These are phyloP conservation scores for Acropora tenuis DNA, from an alignment of 64 coral and sea anemone species.

Conservation along the genomic window DNA sequence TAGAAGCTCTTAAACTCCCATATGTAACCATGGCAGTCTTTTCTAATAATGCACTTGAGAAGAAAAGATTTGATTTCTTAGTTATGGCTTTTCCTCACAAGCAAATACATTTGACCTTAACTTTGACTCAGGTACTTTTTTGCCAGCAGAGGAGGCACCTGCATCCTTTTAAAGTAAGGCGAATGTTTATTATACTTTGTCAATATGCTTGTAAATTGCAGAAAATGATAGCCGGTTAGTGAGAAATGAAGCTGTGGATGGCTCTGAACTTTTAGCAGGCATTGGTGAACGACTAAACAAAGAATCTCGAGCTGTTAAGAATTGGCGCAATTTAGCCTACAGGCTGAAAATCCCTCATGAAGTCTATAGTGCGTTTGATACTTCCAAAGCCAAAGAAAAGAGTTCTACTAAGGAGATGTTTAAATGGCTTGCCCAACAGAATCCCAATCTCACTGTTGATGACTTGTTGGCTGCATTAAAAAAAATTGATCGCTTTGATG, in stretches of 20 bases:
- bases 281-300: constrained; percentile 37
- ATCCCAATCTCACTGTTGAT: not conserved
- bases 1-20: no score
- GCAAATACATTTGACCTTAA: no score
- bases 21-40: no score
- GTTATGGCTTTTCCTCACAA: no score
- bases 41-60: no score
- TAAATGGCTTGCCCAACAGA: constrained; percentile 10
- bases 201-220: not conserved
- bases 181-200: not conserved
- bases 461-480: constrained; percentile 5
- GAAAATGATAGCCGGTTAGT: not conserved
- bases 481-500: constrained; percentile 42
- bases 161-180: not conserved
- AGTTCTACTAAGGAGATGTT: constrained; percentile 47
- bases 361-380: constrained; percentile 14
- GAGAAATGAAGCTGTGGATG: not conserved
- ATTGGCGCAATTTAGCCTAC: constrained; percentile 47
- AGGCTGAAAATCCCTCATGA: constrained; percentile 33
- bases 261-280: constrained; percentile 2
- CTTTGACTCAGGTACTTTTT: no score
- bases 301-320: constrained; percentile 50
- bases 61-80: no score
- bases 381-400: constrained; percentile 20
- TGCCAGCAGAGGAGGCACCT: no score